Base-by-base conservation (phyloP, 2,888 invertebrate genomes). In the Rhodophaea formosa region DNA sequence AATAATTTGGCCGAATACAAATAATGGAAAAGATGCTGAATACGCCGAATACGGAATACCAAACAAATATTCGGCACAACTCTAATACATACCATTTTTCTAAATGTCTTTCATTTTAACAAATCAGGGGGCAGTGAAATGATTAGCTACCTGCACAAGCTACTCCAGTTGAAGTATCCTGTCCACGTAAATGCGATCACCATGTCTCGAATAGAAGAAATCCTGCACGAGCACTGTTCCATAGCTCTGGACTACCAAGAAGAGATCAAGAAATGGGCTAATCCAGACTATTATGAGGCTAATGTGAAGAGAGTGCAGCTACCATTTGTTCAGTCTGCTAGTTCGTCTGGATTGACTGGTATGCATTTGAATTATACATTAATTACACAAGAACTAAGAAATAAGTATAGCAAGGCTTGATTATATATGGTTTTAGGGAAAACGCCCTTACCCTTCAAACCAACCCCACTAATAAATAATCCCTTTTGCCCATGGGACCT, bases 141-240 rank as follows among this genome's bases (percentile, higher is more conserved):
- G 68, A 95, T 95, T 60, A 93, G 93, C 43, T 98, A 96, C 78
- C 92, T 98, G 78, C 97, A 97, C 81, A 93, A 97, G 61, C 91
- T 98, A 52, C 91, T 98, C 43, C 98, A 98, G 84, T 92, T 98
- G 43, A 98, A 98, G 80, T 98, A 98, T 84, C 98, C 98, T 0
- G 96, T 96, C 0, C 98, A 98, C 85, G 93, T 96, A 0, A 96
- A 96, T 77, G 95, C 97, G 0, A 95, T 98, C 62, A 97, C 97
- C 0, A 93, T 96, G 66, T 96, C 96, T 59, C 92, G 98, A 62
- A 95, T 96, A 43, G 98, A 98, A 92, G 96, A 97, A 78, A 88
- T 98, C 32, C 88, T 98, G 1, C 96, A 97, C 61, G 94, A 95
- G 49, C 95, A 97, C 76, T 95, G 96, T 65, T 92, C 93, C 51